Conservation (phyloP, 1,140 invertebrate genomes). For the Oryctes rhinoceros region DNA sequence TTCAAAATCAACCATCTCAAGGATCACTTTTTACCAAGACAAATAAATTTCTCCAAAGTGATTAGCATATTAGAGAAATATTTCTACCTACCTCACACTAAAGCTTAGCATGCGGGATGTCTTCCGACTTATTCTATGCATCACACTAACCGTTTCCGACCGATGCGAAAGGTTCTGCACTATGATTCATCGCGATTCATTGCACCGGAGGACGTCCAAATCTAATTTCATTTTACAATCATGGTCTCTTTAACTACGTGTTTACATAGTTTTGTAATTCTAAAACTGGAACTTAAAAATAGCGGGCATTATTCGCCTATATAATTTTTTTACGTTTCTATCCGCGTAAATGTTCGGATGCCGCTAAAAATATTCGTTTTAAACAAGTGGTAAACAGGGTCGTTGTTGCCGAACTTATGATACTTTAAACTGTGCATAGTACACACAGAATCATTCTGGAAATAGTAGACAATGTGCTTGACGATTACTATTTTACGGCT, state of each 20-base stretch:
- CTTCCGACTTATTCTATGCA: not conserved
- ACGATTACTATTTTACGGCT: no score
- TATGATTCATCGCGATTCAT: not conserved
- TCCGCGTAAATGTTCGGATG: not conserved
- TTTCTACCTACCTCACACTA: no score
- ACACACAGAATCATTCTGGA: no score
- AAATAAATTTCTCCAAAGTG: no score
- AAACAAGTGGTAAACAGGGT: not conserved
- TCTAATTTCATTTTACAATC: constrained; percentile 22
- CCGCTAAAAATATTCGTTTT: not conserved
- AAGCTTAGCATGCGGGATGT: no score
- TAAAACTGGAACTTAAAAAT: not conserved
- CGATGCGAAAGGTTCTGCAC: not conserved
- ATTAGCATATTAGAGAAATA: no score
- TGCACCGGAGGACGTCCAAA: not conserved
- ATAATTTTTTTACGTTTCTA: not conserved
- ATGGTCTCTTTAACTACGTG: not conserved
- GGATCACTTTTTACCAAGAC: no score
- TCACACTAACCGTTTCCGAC: not conserved
- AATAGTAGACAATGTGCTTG: no score
- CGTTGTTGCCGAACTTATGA: not conserved
- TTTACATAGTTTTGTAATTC: constrained; percentile 1
- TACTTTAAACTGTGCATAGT: no score
- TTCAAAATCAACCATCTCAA: no score
- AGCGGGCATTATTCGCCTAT: not conserved